Percentiles rank a stretch among this genome's conserved stretches.
Conservation (phyloP, 1,140 invertebrate species). For the Microvelia longipes region DNA sequence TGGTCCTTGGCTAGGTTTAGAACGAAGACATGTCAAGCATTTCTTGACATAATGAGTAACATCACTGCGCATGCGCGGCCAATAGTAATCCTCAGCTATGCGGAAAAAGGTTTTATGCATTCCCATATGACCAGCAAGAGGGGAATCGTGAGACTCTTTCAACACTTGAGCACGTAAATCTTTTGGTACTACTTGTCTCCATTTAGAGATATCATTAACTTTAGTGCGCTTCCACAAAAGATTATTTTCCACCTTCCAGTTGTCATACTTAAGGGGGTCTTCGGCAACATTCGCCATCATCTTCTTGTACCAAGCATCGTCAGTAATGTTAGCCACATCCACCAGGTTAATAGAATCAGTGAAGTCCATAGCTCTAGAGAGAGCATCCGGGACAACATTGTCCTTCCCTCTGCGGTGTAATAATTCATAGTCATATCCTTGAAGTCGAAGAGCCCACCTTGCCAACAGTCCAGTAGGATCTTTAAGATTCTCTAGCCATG, state of each 20-base stretch:
- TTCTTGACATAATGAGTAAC: background rate
- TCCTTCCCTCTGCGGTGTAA: conserved; percentile 21
- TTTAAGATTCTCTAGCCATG: conserved; percentile 31
- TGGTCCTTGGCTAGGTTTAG: background rate
- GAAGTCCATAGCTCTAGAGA: too few species aligned
- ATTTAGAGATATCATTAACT: too few species aligned
- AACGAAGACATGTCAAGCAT: background rate
- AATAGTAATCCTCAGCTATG: background rate
- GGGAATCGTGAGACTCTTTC: too few species aligned
- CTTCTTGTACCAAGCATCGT: too few species aligned
- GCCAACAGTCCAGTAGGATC: conserved; percentile 30
- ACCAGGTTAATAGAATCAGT: too few species aligned
- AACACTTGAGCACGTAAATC: too few species aligned
- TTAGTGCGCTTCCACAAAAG: too few species aligned
- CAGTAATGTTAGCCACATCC: too few species aligned
- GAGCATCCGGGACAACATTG: conserved; percentile 15
- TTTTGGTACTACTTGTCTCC: too few species aligned
- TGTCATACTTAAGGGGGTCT: too few species aligned
- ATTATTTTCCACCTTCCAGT: too few species aligned
- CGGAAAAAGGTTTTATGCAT: background rate
- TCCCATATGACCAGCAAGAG: background rate
- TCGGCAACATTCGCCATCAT: too few species aligned
- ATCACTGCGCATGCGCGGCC: background rate
- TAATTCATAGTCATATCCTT: conserved; percentile 17
- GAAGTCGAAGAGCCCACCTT: conserved; percentile 23